Evolutionary conservation across 2,113 vertebrate species (phyloP), one percentile per base, ranked within the genome.

Genomic region (Nycticorax nycticorax): DNA sequence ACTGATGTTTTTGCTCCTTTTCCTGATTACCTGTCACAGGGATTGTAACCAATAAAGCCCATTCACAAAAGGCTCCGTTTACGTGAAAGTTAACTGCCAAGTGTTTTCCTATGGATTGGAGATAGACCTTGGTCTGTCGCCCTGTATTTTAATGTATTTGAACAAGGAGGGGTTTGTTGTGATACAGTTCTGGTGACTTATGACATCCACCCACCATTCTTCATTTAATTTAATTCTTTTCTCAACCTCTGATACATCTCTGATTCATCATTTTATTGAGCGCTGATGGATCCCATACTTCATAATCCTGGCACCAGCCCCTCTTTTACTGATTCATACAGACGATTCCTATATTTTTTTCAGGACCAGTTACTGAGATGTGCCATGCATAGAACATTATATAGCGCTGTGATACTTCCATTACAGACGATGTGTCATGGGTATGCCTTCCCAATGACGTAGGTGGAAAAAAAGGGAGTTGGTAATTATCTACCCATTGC

Each of bases 231-330:
- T 33, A 56, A 37, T 83, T 66, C 9, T 75, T 91, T 56, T 16
- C 6, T 52, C 64, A 83, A 0, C 30, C n/a, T 86, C 79, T 88
- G 85, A 85, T 73, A 43, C 47, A 73, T 48, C 52, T 66, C 75
- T 93, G 83, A 93, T 32, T 95, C 91, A 93, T 35, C 39, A 32
- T 75, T 94, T 94, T 67, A 55, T 45, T 63, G 56, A 64, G 43
- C 1, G 2, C 28, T 72, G 45, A 48, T 30, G 41, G 86, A 79
- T 78, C 77, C 37, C 9, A 5, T 33, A 15, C 32, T 56, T 73
- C 48, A 30, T 28, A 48, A 87, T 37, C 30, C 77, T 92, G 84
- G 69, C 62, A 76, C 9, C 53, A 76, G 41, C n/a, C 86, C 45
- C 22, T 12, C n/a, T 90, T 93, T 41, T 53, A 20, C 45, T 87